Evolutionary conservation across 2,888 invertebrate genomes (phyloP).

Genomic region (Limnephilus auricula): DNA sequence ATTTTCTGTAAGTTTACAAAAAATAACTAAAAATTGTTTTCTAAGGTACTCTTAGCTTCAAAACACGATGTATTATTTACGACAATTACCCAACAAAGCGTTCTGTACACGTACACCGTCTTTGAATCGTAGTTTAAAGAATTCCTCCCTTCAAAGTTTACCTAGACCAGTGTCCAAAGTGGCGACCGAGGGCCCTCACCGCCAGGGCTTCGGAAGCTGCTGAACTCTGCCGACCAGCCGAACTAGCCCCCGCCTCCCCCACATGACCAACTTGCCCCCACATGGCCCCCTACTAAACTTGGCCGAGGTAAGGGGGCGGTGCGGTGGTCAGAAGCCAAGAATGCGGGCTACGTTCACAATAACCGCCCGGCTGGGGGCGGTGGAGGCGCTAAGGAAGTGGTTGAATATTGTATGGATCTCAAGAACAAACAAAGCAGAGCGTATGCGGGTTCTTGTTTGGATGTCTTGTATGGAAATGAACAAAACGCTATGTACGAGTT

Average conservation of each 20-base stretch:
- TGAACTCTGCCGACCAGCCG: constrained; percentile 11
- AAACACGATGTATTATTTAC: not conserved
- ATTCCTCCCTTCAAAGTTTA: constrained; percentile 53
- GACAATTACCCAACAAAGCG: constrained; percentile 17
- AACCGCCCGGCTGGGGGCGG: constrained; percentile 12
- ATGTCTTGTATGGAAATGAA: not conserved
- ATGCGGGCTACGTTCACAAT: constrained; percentile 53
- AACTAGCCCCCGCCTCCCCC: constrained; percentile 1
- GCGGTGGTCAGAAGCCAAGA: constrained; percentile 52
- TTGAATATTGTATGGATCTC: constrained; percentile 50
- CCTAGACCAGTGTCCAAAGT: constrained; percentile 63
- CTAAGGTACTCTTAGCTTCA: not conserved
- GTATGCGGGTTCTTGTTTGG: constrained; percentile 31
- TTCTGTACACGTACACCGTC: not conserved
- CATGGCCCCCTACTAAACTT: not conserved
- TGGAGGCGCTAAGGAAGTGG: constrained; percentile 44
- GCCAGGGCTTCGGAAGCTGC: constrained; percentile 19
- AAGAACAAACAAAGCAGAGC: constrained; percentile 18
- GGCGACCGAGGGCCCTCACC: constrained; percentile 58
- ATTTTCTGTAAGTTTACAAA: not conserved
- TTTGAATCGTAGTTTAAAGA: constrained; percentile 32
- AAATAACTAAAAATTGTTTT: not conserved
- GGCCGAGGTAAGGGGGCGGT: not conserved
- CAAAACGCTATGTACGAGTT: not conserved
- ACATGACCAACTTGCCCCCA: not conserved